Percentiles rank a stretch among this genome's conserved stretches.
Conservation (phyloP, 2,797 vertebrate species). For the Adelosebastes latens region DNA sequence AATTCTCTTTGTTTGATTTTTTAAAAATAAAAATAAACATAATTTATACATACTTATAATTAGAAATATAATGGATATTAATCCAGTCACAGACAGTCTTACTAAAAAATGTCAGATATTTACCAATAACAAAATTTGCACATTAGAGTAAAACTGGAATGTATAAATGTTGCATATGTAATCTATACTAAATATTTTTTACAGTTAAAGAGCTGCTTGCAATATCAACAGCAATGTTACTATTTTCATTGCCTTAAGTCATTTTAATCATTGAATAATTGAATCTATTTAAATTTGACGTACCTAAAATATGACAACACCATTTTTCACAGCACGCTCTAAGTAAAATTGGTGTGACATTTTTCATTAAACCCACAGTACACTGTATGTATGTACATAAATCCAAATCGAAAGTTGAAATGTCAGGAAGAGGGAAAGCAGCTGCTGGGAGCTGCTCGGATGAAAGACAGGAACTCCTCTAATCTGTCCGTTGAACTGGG, state of each 20-base stretch:
- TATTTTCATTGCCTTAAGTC: background rate
- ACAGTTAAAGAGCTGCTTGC: background rate
- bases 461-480: conserved; percentile 74
- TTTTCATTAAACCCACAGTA: background rate
- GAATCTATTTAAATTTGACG: background rate
- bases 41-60: background rate
- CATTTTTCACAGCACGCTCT: background rate
- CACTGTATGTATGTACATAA: background rate
- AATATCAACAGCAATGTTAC: background rate
- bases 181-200: background rate
- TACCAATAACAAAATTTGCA: background rate
- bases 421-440: conserved; percentile 51
- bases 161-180: background rate
- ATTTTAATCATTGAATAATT: background rate
- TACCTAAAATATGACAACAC: background rate
- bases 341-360: background rate
- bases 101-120: background rate
- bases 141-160: background rate
- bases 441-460: conserved; percentile 55
- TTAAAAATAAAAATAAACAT: background rate
- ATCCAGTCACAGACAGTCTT: background rate
- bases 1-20: background rate
- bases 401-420: conserved; percentile 11
- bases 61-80: background rate
- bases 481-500: conserved; percentile 58